phyloP scores from a whole-genome alignment of 1,140 invertebrate species.

The Eumaeus atala region DNA sequence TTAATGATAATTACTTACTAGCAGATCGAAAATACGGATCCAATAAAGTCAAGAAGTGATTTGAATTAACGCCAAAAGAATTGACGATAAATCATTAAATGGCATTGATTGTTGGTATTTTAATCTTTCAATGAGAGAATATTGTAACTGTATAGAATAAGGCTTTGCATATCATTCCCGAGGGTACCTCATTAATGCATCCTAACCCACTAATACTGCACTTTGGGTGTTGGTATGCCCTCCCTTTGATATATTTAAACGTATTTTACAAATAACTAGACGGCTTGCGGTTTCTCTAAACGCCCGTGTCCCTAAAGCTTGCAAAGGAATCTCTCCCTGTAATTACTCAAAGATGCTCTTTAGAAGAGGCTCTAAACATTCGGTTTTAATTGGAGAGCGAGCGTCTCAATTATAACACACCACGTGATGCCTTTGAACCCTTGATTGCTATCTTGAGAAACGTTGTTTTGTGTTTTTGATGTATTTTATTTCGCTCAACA shows the following conservation, averaged over 20 bases:
- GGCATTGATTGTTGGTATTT: too few relatives aligned
- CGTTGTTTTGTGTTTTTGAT: slow-evolving; percentile 17
- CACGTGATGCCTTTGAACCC: slow-evolving; percentile 55
- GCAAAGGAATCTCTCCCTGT: slow-evolving; percentile 44
- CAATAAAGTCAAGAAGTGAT: too few relatives aligned
- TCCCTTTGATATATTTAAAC: slow-evolving; percentile 34
- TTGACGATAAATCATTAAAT: too few relatives aligned
- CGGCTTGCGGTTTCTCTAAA: slow-evolving; percentile 39
- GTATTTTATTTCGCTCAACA: too few relatives aligned
- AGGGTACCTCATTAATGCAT: slow-evolving; percentile 23
- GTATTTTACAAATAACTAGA: slow-evolving; percentile 31
- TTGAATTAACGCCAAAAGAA: too few relatives aligned
- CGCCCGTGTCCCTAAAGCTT: slow-evolving; percentile 29
- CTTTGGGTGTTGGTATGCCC: too few relatives aligned
- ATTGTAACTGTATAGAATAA: neutral
- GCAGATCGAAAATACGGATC: too few relatives aligned
- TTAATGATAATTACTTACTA: too few relatives aligned
- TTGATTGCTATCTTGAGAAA: slow-evolving; percentile 50
- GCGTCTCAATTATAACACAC: slow-evolving; percentile 59
- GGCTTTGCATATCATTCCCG: slow-evolving; percentile 1
- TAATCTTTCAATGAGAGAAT: too few relatives aligned
- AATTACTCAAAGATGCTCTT: slow-evolving; percentile 54
- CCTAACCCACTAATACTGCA: slow-evolving; percentile 42
- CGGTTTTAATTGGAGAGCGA: slow-evolving; percentile 60
- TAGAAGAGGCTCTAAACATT: slow-evolving; percentile 46